phyloP scores from a whole-genome alignment of 2,113 vertebrate genomes.

The Alexandromys fortis region DNA sequence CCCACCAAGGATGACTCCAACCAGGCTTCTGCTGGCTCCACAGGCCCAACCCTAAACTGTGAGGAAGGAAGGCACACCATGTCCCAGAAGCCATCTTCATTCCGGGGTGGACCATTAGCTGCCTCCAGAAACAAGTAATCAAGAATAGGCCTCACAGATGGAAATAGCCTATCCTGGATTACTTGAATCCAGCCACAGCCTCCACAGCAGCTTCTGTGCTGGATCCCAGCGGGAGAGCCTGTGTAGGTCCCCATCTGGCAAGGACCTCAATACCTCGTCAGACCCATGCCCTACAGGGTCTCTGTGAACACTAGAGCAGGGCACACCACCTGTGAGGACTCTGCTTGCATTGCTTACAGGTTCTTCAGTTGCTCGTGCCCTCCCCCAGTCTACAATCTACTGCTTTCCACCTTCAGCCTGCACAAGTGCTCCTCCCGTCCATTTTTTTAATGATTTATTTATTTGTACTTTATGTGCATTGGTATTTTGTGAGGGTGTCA shows the following conservation, averaged over 20 bases:
- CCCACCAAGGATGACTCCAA: neutral
- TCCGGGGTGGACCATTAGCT: conserved; percentile 63
- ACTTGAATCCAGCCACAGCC: conserved; percentile 87
- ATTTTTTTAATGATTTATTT: too few relatives aligned
- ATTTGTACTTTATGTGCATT: too few relatives aligned
- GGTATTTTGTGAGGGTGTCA: too few relatives aligned
- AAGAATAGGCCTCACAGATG: conserved; percentile 86
- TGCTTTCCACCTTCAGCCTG: neutral
- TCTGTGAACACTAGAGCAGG: neutral
- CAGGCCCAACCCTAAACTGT: neutral
- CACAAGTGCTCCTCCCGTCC: neutral
- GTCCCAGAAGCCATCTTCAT: conserved; percentile 48
- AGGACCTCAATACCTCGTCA: neutral
- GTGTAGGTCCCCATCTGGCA: neutral
- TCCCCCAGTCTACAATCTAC: fast-evolving
- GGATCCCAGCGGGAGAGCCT: neutral
- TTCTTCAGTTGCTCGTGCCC: neutral
- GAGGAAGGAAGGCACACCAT: neutral
- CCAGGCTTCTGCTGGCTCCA: neutral
- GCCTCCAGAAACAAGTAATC: conserved; percentile 88
- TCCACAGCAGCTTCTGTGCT: conserved; percentile 13
- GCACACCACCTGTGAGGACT: neutral
- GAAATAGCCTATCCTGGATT: conserved; percentile 90
- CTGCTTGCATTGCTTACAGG: neutral
- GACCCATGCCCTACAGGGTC: neutral